These are phyloP conservation scores for Polyploca ridens DNA, from an alignment of 2,888 invertebrate genomes.

Conservation along the genomic window DNA sequence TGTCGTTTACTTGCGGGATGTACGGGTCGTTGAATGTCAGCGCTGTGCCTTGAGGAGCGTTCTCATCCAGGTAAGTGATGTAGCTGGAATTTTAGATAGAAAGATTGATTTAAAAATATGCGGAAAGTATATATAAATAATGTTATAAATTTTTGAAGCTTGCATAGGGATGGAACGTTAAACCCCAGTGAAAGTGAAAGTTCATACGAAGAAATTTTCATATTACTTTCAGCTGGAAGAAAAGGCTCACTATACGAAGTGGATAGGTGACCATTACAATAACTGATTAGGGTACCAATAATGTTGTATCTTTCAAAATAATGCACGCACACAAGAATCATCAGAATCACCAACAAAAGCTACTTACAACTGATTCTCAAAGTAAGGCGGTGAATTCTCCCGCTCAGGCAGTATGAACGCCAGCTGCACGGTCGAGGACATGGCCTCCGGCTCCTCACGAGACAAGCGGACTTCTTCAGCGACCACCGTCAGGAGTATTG, in stretches of 20 bases:
- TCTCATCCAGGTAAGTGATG: constrained; percentile 90
- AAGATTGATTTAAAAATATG: no score
- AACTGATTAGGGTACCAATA: no score
- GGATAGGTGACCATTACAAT: no score
- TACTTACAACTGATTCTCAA: constrained; percentile 90
- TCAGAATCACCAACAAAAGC: background rate
- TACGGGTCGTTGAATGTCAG: constrained; percentile 89
- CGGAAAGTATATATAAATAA: no score
- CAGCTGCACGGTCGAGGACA: constrained; percentile 92
- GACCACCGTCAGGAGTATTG: constrained; percentile 92
- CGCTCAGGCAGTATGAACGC: constrained; percentile 92
- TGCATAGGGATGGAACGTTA: no score
- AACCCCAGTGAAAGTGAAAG: no score
- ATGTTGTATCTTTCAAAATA: no score
- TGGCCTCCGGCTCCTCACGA: constrained; percentile 90
- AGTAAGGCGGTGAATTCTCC: constrained; percentile 91
- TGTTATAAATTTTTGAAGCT: no score
- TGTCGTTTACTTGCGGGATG: constrained; percentile 89
- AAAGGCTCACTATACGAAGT: no score
- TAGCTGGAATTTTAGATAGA: constrained; percentile 82
- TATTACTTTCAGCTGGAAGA: no score
- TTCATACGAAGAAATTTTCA: no score
- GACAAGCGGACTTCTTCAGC: constrained; percentile 93
- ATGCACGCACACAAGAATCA: background rate
- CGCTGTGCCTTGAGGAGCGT: constrained; percentile 91